Evolutionary conservation across 1,140 invertebrate genomes (phyloP), one percentile per base, ranked within the genome.

Genomic region (Aricia agestis): DNA sequence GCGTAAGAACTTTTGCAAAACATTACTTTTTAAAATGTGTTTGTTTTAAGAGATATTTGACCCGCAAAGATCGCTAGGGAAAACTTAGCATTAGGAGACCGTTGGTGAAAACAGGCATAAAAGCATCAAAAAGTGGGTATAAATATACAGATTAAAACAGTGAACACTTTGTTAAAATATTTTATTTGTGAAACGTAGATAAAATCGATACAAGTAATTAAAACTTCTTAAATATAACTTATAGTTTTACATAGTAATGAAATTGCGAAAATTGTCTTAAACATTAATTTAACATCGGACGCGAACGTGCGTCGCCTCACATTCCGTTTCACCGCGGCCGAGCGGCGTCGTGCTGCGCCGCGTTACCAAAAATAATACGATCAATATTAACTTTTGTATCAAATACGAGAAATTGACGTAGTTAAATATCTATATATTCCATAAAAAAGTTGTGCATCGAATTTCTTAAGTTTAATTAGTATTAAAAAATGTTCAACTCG

Each of bases 111-210:
- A n/a, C n/a, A n/a, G n/a, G n/a, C n/a, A n/a, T n/a, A n/a, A 52
- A 52, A 15, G 10, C 13, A 52, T 13, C 10, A 52, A 9, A 4
- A 9, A 52, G 45, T 52, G 10, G 45, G 9, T 31, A 57, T 66
- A n/a, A n/a, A n/a, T 13, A 18, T 41, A 76, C 79, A 81, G 80
- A 74, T 71, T 76, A 82, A 81, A 72, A 45, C 63, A 68, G 71
- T 75, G 69, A 81, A 72, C 45, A 72, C 85, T 89, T 91, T 89
- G 86, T 89, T 89, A 91, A 89, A 91, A 89, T 91, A 89, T 87
- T 91, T 91, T 91, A 91, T 88, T 91, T 91, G 84, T 91, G 89
- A 91, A 91, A 91, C 89, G 87, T 91, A 91, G 89, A 91, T 91
- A 91, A 91, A 91, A 91, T 89, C 82, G 87, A 91, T 91, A 91